phyloP scores from a whole-genome alignment of 2,797 vertebrate species.

The Rhinogobio ventralis region DNA sequence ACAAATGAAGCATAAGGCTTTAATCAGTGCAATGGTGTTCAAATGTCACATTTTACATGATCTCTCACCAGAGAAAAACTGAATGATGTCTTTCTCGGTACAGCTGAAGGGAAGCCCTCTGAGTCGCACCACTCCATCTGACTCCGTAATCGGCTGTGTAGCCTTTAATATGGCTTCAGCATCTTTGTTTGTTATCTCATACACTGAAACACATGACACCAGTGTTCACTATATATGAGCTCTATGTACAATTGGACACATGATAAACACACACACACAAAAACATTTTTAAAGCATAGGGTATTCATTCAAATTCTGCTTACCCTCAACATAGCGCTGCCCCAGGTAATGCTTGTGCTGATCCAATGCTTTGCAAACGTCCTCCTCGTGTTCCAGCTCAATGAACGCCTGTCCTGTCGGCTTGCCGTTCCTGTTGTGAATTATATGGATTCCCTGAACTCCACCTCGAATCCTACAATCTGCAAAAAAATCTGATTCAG shows the following conservation, averaged over 20 bases:
- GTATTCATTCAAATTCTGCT: not conserved
- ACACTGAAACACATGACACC: constrained; percentile 77
- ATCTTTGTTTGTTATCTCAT: constrained; percentile 86
- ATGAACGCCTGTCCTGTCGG: constrained; percentile 88
- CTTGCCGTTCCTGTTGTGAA: constrained; percentile 81
- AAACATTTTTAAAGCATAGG: too few relatives aligned
- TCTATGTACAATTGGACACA: not conserved
- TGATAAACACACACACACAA: not conserved
- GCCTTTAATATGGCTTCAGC: constrained; percentile 84
- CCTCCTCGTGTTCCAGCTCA: constrained; percentile 88
- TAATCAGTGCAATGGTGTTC: not conserved
- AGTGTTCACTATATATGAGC: not conserved
- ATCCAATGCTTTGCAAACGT: constrained; percentile 89
- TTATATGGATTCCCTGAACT: constrained; percentile 87
- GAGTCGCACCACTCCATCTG: constrained; percentile 82
- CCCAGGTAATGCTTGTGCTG: constrained; percentile 91
- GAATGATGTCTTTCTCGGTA: constrained; percentile 80
- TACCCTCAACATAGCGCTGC: constrained; percentile 93
- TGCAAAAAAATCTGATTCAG: constrained; percentile 60
- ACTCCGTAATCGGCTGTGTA: constrained; percentile 34
- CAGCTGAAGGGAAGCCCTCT: constrained; percentile 88
- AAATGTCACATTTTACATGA: not conserved
- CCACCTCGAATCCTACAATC: constrained; percentile 88
- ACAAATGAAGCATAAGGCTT: not conserved
- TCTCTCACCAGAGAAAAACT: constrained; percentile 88